These are phyloP conservation scores for Strongylocentrotus purpuratus DNA, from an alignment of 35 echinoderm and acorn worm genomes.

Conservation along the genomic window DNA sequence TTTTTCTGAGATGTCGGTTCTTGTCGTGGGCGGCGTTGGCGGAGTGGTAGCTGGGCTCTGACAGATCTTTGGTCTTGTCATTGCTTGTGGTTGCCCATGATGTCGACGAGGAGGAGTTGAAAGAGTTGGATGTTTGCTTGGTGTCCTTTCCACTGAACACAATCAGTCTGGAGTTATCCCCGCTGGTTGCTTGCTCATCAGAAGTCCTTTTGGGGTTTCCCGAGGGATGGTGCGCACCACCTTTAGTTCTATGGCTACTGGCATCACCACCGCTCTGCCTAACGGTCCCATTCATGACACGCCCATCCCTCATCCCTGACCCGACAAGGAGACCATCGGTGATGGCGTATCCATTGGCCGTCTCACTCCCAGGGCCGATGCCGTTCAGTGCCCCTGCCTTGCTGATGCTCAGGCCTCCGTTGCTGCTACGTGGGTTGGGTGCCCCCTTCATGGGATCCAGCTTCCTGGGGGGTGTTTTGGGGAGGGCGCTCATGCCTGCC, in stretches of 20 bases:
- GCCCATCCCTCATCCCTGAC: neutral
- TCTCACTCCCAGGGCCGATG: neutral
- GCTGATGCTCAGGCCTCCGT: slow-evolving; percentile 9
- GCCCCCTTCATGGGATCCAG: slow-evolving; percentile 22
- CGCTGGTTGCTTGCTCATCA: neutral
- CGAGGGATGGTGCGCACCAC: neutral
- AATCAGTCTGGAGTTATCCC: neutral
- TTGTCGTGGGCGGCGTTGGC: slow-evolving; percentile 15
- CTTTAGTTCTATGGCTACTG: neutral
- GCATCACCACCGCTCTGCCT: neutral
- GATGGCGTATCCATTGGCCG: slow-evolving; percentile 12
- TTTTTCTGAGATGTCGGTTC: neutral
- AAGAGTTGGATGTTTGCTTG: neutral
- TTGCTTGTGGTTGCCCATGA: neutral
- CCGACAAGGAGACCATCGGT: neutral
- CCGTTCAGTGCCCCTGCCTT: neutral
- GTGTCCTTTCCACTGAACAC: slow-evolving; percentile 26
- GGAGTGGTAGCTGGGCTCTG: slow-evolving; percentile 15
- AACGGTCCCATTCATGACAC: neutral
- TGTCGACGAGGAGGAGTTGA: neutral
- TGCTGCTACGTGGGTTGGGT: neutral
- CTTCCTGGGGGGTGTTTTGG: slow-evolving; percentile 22
- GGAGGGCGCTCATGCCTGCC: neutral
- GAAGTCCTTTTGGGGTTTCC: neutral
- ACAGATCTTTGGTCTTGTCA: neutral